phyloP scores from a whole-genome alignment of 2,888 invertebrate species.

The Elegia similella region DNA sequence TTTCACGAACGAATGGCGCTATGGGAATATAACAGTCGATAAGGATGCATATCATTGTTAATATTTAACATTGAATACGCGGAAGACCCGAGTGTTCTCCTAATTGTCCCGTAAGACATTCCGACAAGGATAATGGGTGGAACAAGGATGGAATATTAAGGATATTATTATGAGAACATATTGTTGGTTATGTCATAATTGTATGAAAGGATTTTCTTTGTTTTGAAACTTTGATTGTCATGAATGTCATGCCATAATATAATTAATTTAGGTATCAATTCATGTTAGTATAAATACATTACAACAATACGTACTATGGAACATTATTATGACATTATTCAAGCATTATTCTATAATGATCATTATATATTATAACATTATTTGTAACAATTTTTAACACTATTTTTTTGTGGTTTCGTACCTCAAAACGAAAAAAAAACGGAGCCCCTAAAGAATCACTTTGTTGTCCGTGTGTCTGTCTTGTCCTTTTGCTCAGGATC shows the following conservation, averaged over 20 bases:
- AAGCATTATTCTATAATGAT: too few species aligned
- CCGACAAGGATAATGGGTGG: constrained; percentile 46
- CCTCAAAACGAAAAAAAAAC: too few species aligned
- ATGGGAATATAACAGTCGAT: constrained; percentile 1
- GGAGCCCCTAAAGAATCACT: too few species aligned
- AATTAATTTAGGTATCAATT: too few species aligned
- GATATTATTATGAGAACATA: constrained; percentile 29
- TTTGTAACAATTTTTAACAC: too few species aligned
- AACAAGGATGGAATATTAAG: constrained; percentile 41
- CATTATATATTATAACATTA: too few species aligned
- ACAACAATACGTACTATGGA: too few species aligned
- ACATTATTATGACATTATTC: too few species aligned
- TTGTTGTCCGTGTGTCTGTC: too few species aligned
- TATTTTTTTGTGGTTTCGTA: too few species aligned
- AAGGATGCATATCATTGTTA: constrained; percentile 5
- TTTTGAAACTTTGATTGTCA: neutral
- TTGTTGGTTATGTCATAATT: neutral
- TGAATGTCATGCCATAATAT: neutral
- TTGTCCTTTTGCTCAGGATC: too few species aligned
- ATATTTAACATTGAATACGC: constrained; percentile 9
- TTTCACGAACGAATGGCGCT: neutral
- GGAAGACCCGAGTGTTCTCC: constrained; percentile 11
- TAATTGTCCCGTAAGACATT: constrained; percentile 13
- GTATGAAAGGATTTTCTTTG: neutral
- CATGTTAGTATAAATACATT: too few species aligned